A percentile compares a stretch with the other conserved stretches of the same genome.
Conservation (phyloP, 2,888 invertebrate species). For the Heliconius hortense region DNA sequence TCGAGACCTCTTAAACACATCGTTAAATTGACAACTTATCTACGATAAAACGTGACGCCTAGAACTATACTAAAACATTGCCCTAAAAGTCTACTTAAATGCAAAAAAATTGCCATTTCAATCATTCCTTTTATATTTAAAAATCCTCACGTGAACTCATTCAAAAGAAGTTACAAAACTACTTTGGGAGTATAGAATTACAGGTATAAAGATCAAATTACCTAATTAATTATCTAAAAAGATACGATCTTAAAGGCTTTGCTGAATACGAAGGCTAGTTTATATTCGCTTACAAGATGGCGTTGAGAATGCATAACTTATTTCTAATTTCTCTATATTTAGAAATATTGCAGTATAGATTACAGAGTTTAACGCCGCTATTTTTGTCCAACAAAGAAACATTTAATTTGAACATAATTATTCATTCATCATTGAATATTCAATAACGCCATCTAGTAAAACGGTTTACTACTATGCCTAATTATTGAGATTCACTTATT, state of each 20-base stretch:
- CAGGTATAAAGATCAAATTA: slow-evolving; percentile 15
- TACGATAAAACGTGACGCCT: slow-evolving; percentile 36
- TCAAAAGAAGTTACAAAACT: slow-evolving; percentile 20
- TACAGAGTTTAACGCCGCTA: too few relatives aligned
- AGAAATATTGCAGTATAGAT: neutral
- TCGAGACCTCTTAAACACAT: slow-evolving; percentile 17
- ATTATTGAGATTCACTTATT: slow-evolving; percentile 61
- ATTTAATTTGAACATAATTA: neutral
- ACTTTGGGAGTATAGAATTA: slow-evolving; percentile 19
- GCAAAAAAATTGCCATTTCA: slow-evolving; percentile 32
- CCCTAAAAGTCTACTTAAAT: slow-evolving; percentile 35
- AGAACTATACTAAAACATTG: slow-evolving; percentile 37
- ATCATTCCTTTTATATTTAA: slow-evolving; percentile 14
- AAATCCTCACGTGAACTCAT: slow-evolving; percentile 17
- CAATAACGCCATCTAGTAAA: neutral
- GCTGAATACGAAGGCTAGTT: slow-evolving; percentile 42
- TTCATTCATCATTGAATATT: neutral
- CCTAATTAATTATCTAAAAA: slow-evolving; percentile 14
- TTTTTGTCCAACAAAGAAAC: neutral
- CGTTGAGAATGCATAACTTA: neutral
- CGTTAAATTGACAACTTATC: slow-evolving; percentile 31
- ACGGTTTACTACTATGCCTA: neutral
- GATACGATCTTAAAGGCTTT: slow-evolving; percentile 18
- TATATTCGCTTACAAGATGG: slow-evolving; percentile 30
- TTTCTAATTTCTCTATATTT: too few relatives aligned